phyloP scores from a whole-genome alignment of 2,797 vertebrate genomes.

The Chiloscyllium punctatum region DNA sequence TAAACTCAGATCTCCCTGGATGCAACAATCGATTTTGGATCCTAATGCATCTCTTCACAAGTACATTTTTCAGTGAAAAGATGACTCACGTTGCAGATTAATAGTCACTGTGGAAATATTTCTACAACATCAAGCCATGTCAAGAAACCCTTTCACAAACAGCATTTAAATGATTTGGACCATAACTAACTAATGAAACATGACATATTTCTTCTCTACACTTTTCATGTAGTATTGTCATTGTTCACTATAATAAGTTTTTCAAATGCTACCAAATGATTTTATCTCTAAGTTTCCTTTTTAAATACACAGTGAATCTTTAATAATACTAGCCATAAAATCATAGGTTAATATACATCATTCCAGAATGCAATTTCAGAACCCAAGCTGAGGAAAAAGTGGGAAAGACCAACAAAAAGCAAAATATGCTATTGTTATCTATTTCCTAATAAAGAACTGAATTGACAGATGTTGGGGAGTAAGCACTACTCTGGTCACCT shows the following conservation, averaged over 20 bases:
- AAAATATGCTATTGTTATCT: background rate
- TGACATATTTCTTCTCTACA: background rate
- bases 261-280: background rate
- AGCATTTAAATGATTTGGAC: background rate
- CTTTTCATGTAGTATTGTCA: background rate
- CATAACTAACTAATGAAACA: background rate
- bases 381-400: background rate
- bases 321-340: background rate
- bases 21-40: conserved; percentile 4
- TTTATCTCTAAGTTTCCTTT: background rate
- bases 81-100: background rate
- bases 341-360: background rate
- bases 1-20: background rate
- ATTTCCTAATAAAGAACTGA: background rate
- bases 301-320: background rate
- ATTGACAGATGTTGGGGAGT: background rate
- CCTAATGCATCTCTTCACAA: background rate
- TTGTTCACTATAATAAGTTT: background rate
- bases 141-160: background rate
- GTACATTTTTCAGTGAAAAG: background rate
- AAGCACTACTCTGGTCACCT: background rate
- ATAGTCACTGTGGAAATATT: background rate
- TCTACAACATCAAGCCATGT: background rate
- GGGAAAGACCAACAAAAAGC: background rate
- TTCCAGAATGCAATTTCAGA: background rate